phyloP scores from a whole-genome alignment of 2,797 vertebrate genomes.

The Mormyrops boulengeri region DNA sequence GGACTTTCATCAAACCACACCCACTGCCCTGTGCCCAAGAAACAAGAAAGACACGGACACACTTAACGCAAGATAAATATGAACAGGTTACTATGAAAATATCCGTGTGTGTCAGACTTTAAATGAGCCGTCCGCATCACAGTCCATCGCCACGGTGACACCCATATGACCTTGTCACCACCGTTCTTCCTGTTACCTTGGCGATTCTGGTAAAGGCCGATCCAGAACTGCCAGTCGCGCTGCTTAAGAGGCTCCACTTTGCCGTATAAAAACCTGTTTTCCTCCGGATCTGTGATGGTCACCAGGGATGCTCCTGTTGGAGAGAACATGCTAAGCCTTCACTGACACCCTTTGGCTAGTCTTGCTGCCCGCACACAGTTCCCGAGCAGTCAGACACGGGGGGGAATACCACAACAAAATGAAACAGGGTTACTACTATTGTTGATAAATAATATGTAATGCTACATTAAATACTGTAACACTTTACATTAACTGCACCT shows the following conservation, averaged over 20 bases:
- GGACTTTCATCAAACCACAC: constrained; percentile 63
- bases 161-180: neutral
- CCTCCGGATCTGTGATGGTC: constrained; percentile 68
- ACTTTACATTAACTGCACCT: neutral
- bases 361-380: neutral
- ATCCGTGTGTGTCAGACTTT: neutral
- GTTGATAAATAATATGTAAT: neutral
- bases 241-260: constrained; percentile 60
- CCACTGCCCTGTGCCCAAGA: constrained; percentile 60
- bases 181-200: constrained; percentile 58
- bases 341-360: neutral
- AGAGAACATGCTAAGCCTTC: constrained; percentile 11
- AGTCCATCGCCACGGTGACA: neutral
- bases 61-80: neutral
- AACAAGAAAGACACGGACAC: neutral
- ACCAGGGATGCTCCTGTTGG: constrained; percentile 67
- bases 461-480: neutral
- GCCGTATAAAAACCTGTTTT: constrained; percentile 68
- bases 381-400: neutral
- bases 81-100: neutral
- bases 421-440: neutral
- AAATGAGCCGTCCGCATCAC: neutral
- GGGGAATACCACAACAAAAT: neutral
- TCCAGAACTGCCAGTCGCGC: constrained; percentile 68
- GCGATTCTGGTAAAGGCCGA: constrained; percentile 78